These are phyloP conservation scores for Chelonia mydas DNA, from an alignment of 2,797 vertebrate species.

Conservation along the genomic window DNA sequence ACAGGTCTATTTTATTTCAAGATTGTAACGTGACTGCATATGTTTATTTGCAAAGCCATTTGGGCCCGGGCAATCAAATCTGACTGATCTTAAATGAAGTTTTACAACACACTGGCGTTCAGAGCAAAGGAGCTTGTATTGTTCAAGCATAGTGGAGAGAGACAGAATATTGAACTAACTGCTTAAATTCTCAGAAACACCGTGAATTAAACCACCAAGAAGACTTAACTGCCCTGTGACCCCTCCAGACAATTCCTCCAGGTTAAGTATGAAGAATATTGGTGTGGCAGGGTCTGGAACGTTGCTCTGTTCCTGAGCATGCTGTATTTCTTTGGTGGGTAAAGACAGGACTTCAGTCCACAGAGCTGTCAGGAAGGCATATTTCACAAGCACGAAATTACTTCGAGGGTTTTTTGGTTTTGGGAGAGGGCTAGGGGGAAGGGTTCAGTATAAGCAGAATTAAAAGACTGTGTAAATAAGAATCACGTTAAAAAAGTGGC, in stretches of 20 bases:
- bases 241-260: conserved; percentile 12
- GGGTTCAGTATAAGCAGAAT: background rate
- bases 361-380: background rate
- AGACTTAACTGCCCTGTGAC: background rate
- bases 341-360: background rate
- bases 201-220: conserved; percentile 12
- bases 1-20: conserved; percentile 25
- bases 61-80: background rate
- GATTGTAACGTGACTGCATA: background rate
- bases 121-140: background rate
- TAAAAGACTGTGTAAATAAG: background rate
- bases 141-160: background rate
- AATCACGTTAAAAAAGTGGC: background rate
- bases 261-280: background rate
- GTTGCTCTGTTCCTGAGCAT: background rate
- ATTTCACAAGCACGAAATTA: background rate
- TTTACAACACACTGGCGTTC: background rate
- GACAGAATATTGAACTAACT: background rate
- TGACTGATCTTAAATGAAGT: background rate
- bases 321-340: background rate
- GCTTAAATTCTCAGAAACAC: conserved; percentile 13
- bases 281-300: conserved; percentile 8
- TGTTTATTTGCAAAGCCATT: conserved; percentile 22
- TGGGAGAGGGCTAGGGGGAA: background rate
- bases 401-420: background rate